Evolutionary conservation across 2,888 invertebrate genomes (phyloP).

Genomic region (Amblyjoppa proteus): DNA sequence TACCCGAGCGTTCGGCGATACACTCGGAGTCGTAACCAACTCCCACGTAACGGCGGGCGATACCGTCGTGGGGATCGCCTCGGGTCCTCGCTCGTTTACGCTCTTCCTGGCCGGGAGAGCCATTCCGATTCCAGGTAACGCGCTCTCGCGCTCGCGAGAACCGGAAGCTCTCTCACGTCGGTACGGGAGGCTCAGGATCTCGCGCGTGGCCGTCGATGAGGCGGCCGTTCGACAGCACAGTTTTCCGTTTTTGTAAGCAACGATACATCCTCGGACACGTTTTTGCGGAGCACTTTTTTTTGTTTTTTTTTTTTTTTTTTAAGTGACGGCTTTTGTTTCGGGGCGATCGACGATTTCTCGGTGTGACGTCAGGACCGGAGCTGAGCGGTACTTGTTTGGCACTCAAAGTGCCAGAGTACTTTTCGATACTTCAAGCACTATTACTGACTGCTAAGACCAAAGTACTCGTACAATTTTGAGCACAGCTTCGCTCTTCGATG

Average conservation of each 20-base stretch:
- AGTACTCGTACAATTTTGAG: no score
- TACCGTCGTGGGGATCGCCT: conserved; percentile 37
- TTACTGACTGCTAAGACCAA: no score
- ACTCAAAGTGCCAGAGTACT: no score
- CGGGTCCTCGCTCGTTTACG: conserved; percentile 42
- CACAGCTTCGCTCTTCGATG: no score
- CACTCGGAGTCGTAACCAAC: conserved; percentile 3
- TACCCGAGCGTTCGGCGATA: not conserved
- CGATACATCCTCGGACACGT: no score
- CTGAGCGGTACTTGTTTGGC: no score
- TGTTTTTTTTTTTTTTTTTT: no score
- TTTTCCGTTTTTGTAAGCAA: conserved; percentile 49
- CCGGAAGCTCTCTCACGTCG: not conserved
- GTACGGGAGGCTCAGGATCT: conserved; percentile 44
- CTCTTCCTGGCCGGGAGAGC: conserved; percentile 46
- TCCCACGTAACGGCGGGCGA: conserved; percentile 20
- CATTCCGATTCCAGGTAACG: conserved; percentile 42
- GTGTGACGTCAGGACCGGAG: not conserved
- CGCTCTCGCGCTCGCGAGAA: conserved; percentile 31
- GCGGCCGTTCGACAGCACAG: conserved; percentile 32
- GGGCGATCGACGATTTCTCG: not conserved
- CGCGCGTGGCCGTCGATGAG: conserved; percentile 7
- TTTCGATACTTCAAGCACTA: no score
- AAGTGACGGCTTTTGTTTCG: no score
- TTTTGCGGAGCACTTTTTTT: no score